These are phyloP conservation scores for Orthosia gothica DNA, from an alignment of 2,888 invertebrate species.

Conservation along the genomic window DNA sequence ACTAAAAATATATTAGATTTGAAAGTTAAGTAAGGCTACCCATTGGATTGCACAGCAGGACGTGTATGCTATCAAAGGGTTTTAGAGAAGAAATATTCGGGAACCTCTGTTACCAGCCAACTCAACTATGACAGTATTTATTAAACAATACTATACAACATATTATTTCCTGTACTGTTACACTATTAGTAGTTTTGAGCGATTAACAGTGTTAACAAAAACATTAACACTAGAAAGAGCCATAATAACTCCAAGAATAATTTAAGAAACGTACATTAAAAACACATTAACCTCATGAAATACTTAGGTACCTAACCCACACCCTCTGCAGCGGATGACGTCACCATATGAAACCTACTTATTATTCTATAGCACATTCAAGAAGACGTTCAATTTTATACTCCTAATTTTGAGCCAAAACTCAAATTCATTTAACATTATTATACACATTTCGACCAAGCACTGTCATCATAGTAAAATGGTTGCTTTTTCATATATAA, in stretches of 20 bases:
- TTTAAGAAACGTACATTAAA: constrained; percentile 73
- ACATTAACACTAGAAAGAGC: not conserved
- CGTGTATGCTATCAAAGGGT: not conserved
- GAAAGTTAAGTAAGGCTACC: constrained; percentile 20
- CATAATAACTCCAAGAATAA: constrained; percentile 35
- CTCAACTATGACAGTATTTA: not conserved
- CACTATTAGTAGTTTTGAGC: not conserved
- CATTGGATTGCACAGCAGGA: constrained; percentile 4
- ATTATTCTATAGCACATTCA: constrained; percentile 60
- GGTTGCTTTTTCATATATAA: constrained; percentile 31
- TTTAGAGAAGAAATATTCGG: not conserved
- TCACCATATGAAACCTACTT: constrained; percentile 48
- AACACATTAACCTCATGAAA: constrained; percentile 73
- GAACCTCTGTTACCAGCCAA: not conserved
- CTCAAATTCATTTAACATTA: constrained; percentile 62
- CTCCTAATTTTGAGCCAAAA: constrained; percentile 43
- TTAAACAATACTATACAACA: not conserved
- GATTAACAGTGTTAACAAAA: not conserved
- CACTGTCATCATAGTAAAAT: constrained; percentile 44
- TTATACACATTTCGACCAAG: constrained; percentile 21
- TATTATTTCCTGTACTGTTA: not conserved
- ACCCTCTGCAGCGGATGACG: constrained; percentile 22
- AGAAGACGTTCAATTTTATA: constrained; percentile 60
- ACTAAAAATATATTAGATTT: constrained; percentile 40
- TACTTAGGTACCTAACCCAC: constrained; percentile 40